A percentile compares a stretch with the other conserved stretches of the same genome.
These are phyloP conservation scores for Dipodomys spectabilis DNA, from an alignment of 2,113 vertebrate species.

Conservation along the genomic window DNA sequence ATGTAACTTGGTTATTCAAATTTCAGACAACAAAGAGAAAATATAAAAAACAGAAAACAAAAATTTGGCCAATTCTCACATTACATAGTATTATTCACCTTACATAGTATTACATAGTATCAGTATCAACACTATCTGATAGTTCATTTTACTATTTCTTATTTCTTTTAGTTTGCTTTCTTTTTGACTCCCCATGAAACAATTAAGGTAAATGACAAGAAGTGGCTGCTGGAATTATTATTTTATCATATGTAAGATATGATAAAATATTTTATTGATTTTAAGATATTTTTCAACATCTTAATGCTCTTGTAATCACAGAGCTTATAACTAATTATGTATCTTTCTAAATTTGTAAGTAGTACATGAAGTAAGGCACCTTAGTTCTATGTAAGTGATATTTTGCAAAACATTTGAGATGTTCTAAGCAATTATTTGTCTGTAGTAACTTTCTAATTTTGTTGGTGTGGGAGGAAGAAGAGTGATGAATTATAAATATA, in stretches of 20 bases:
- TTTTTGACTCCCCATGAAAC: background rate
- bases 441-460: background rate
- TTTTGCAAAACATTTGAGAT: background rate
- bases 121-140: background rate
- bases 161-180: too few relatives aligned
- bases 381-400: background rate
- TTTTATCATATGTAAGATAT: background rate
- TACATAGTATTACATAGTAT: background rate
- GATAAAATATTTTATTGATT: slow-evolving; percentile 3
- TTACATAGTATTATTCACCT: background rate
- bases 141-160: background rate
- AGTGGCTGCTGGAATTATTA: background rate
- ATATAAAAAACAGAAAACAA: background rate
- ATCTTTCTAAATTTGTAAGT: background rate
- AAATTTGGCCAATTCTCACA: background rate
- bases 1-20: background rate
- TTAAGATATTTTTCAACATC: background rate
- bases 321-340: background rate
- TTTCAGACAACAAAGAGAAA: background rate
- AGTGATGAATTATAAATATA: background rate
- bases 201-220: background rate
- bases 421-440: background rate
- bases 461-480: background rate
- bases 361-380: background rate
- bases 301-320: background rate